Evolutionary conservation across 2,888 invertebrate genomes (phyloP), one percentile per base, ranked within the genome.

Genomic region (Himalopsyche anomala): DNA sequence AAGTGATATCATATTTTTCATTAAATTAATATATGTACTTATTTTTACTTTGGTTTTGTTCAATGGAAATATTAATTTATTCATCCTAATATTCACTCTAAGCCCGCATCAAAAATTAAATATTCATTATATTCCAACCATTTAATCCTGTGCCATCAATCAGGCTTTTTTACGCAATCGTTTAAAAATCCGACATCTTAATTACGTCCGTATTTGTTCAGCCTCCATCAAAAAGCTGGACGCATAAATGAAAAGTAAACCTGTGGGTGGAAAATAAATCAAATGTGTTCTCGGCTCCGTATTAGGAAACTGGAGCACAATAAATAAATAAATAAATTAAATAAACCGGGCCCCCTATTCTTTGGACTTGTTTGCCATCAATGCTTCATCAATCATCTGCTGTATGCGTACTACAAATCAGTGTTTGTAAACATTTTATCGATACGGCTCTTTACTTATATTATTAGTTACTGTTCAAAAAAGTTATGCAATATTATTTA

Each of bases 221-320:
- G 74, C 28, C 74, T 74, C 74, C 74, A 38, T 36, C 74, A 11
- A 74, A 74, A 74, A 74, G 74, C 74, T 74, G 28, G 74, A 15
- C 74, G 74, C 36, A 38, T 36, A 36, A 74, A 36, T 74, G 74
- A 36, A 74, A 36, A 74, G 74, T 12, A 36, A 36, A 74, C 74
- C 74, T 74, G 36, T 74, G 74, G 74, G 74, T 74, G 36, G 74
- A 74, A 74, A 74, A 74, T 74, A 74, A 74, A 74, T 74, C 74
- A 74, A 74, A 74, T 5, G 74, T 36, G 36, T 74, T 74, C 74
- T 74, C 74, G 36, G 74, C 36, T 74, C n/a, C 74, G 74, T 74
- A 74, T 74, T 74, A 74, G 74, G 74, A 74, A 74, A 74, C 74
- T 36, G 36, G 74, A 5, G 74, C 74, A 74, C 74, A 74, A 74